Conservation (phyloP, 2,888 invertebrate genomes). For the Himalopsyche tibetana region DNA sequence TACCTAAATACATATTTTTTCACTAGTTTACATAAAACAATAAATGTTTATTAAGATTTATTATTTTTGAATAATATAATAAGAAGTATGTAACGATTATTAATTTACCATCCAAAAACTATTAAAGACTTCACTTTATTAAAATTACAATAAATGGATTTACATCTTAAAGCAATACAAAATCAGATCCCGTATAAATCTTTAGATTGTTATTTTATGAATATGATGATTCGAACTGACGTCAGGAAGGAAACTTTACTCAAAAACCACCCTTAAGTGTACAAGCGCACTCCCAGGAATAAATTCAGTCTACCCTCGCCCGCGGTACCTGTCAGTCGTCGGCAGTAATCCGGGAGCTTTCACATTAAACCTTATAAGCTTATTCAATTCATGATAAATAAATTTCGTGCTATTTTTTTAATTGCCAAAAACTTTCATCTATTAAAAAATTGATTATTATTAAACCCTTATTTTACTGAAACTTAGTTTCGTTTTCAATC, state of each 20-base stretch:
- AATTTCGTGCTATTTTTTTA: neutral
- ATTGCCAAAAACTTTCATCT: neutral
- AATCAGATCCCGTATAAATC: neutral
- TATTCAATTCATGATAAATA: neutral
- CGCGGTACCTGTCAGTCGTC: conserved; percentile 1
- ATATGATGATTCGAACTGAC: neutral
- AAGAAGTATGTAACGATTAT: no score
- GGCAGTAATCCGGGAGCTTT: neutral
- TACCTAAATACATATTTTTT: no score
- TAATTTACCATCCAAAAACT: no score
- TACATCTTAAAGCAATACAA: neutral
- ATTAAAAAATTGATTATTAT: neutral
- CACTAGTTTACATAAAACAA: no score
- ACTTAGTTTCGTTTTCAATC: neutral
- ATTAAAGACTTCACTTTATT: no score
- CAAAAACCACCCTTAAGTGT: conserved; percentile 9
- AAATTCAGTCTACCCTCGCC: conserved; percentile 7
- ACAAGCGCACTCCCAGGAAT: neutral
- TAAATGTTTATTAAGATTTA: no score
- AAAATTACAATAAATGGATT: no score
- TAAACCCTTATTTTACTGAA: neutral
- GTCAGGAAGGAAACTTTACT: neutral
- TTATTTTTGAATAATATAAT: no score
- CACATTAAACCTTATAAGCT: neutral
- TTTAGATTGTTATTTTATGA: conserved; percentile 1